phyloP scores from a whole-genome alignment of 2,888 invertebrate species.

The Coelogynopora nodosa region DNA sequence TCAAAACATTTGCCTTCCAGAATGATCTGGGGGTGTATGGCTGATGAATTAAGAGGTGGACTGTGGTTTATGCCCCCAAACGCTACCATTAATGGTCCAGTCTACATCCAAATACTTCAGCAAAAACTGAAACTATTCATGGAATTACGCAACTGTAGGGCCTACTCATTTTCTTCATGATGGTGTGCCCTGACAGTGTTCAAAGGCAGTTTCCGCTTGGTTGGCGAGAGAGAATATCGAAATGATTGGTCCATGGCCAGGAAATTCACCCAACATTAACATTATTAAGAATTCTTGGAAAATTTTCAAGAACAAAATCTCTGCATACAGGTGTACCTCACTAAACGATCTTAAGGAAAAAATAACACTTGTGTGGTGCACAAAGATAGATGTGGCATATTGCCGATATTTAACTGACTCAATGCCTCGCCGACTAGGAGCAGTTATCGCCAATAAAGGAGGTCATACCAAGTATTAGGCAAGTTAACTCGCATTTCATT shows the following conservation, averaged over 20 bases:
- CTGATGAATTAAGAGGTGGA: constrained; percentile 16
- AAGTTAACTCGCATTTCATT: background rate
- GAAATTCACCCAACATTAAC: background rate
- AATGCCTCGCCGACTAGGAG: background rate
- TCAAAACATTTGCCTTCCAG: constrained; percentile 12
- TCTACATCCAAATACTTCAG: constrained; percentile 28
- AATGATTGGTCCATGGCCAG: background rate
- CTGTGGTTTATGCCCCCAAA: background rate
- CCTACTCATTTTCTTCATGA: constrained; percentile 27
- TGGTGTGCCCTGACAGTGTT: background rate
- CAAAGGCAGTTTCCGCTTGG: constrained; percentile 17
- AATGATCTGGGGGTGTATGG: constrained; percentile 4
- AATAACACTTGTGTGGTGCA: background rate
- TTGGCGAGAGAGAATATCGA: background rate
- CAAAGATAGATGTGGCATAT: background rate
- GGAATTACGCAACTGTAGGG: constrained; percentile 21
- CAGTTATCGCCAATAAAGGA: background rate
- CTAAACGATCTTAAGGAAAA: background rate
- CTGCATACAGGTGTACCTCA: background rate
- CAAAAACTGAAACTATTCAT: background rate
- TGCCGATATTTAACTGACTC: background rate
- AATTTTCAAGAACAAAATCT: background rate
- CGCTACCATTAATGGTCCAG: background rate
- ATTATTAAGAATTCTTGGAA: background rate
- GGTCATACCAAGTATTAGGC: background rate